Percentiles rank a stretch among this genome's conserved stretches.
phyloP scores from a whole-genome alignment of 2,797 vertebrate species.

The Echiichthys vipera region DNA sequence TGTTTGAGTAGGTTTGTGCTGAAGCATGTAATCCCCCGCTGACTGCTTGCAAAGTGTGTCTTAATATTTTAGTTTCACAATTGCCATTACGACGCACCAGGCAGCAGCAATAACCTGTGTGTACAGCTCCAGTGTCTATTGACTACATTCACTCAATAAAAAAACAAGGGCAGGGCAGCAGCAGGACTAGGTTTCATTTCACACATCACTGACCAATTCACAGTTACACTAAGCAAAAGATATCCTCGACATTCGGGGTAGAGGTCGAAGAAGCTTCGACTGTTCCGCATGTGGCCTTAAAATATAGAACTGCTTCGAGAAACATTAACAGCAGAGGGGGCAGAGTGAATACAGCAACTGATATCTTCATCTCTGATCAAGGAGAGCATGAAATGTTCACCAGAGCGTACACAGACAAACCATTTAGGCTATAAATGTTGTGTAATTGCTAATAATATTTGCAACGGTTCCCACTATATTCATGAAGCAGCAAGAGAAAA shows the following conservation, averaged over 20 bases:
- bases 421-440: constrained; percentile 16
- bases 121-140: constrained; percentile 12
- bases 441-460: constrained; percentile 8
- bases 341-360: constrained; percentile 8
- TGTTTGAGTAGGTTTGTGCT: neutral
- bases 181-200: constrained; percentile 54
- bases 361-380: neutral
- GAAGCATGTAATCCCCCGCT: constrained; percentile 2
- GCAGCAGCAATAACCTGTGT: constrained; percentile 15
- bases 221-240: constrained; percentile 52
- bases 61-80: constrained; percentile 30
- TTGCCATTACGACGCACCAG: constrained; percentile 13
- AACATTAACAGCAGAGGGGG: constrained; percentile 5
- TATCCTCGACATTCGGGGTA: constrained; percentile 7
- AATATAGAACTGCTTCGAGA: neutral
- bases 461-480: too few relatives aligned
- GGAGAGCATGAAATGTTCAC: constrained; percentile 4
- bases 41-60: constrained; percentile 4
- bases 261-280: neutral
- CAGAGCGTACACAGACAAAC: neutral
- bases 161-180: constrained; percentile 18
- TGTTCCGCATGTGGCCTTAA: constrained; percentile 1
- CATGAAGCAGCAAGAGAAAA: too few relatives aligned
- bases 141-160: constrained; percentile 19
- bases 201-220: constrained; percentile 54